Evolutionary conservation across 1,140 invertebrate genomes (phyloP), one percentile per base, ranked within the genome.

Genomic region (Archegozetes longisetosus): DNA sequence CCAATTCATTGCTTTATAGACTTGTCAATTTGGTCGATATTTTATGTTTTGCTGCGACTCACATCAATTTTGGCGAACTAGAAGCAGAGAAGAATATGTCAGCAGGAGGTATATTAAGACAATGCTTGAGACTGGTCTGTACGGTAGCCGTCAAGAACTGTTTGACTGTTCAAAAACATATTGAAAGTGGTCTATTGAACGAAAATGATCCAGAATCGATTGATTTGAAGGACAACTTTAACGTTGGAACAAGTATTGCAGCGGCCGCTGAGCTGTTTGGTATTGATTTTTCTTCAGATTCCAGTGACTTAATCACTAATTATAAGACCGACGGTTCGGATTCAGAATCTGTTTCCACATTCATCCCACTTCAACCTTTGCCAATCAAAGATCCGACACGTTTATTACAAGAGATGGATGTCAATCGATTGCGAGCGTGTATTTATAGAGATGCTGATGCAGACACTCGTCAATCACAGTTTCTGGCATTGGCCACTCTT

Each of bases 361-460:
- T 40, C 17, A 40, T 40, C 17, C 32, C 32, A 40, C 6, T 40
- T 9, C 32, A 40, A 40, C 32, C 32, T 6, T 40, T 58, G n/a
- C 90, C 92, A 9, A 89, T 98, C 26, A 89, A 94, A 70, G 93
- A 98, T 75, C 85, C 87, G 2, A 93, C 98, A 70, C 91, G 91
- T 73, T 78, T 99, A 2, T 75, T 99, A 1, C 95, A 99, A 75
- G 93, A 98, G 68, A 95, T 97, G 88, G 96, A 99, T 73, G 88
- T 98, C 3, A 97, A 97, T 74, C 80, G 96, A 66, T 78, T 98
- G 46, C 79, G 94, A 67, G 94, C 94, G 63, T 92, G 98, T 57
- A 94, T 98, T 66, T 99, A 99, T 76, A 84, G 95, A 79, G 95
- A 98, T 82, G 92, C 98, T 80, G 93, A 97, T 91, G 94, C 98